Evolutionary conservation across 2,888 invertebrate species (phyloP).

Genomic region (Drosophila rubida): DNA sequence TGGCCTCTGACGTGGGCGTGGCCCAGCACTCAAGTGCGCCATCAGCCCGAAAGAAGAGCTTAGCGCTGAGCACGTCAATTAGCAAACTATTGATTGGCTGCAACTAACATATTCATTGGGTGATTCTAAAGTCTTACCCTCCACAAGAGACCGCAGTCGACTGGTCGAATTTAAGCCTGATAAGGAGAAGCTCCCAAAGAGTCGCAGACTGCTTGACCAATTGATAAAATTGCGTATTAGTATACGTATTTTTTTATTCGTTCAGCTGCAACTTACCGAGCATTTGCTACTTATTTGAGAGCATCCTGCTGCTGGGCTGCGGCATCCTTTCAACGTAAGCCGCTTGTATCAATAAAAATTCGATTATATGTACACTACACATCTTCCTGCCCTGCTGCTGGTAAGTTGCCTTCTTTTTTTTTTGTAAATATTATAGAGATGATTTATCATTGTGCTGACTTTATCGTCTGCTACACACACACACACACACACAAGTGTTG

Average conservation of each 20-base stretch:
- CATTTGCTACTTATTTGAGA: slow-evolving; percentile 7
- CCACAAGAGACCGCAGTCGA: not conserved
- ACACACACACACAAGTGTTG: not conserved
- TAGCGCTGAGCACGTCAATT: slow-evolving; percentile 40
- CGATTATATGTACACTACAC: slow-evolving; percentile 80
- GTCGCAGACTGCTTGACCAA: slow-evolving; percentile 60
- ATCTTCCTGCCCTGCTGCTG: slow-evolving; percentile 9
- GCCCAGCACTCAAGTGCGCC: slow-evolving; percentile 11
- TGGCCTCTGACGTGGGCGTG: slow-evolving; percentile 11
- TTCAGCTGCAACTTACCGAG: slow-evolving; percentile 26
- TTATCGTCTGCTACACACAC: slow-evolving; percentile 58
- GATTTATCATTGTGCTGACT: slow-evolving; percentile 81
- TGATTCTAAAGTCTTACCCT: slow-evolving; percentile 24
- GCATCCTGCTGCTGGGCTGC: not conserved
- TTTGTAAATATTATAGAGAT: slow-evolving; percentile 67
- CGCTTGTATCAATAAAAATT: slow-evolving; percentile 85
- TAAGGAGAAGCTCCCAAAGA: slow-evolving; percentile 37
- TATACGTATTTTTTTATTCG: slow-evolving; percentile 61
- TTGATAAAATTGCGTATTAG: slow-evolving; percentile 76
- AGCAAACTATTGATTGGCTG: slow-evolving; percentile 40
- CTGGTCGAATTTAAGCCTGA: slow-evolving; percentile 56
- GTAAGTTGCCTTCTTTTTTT: slow-evolving; percentile 32
- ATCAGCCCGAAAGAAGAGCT: slow-evolving; percentile 42
- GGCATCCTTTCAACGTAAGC: slow-evolving; percentile 82
- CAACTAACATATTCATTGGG: slow-evolving; percentile 62